Conservation (phyloP, 2,797 vertebrate species). For the Erethizon dorsatum region DNA sequence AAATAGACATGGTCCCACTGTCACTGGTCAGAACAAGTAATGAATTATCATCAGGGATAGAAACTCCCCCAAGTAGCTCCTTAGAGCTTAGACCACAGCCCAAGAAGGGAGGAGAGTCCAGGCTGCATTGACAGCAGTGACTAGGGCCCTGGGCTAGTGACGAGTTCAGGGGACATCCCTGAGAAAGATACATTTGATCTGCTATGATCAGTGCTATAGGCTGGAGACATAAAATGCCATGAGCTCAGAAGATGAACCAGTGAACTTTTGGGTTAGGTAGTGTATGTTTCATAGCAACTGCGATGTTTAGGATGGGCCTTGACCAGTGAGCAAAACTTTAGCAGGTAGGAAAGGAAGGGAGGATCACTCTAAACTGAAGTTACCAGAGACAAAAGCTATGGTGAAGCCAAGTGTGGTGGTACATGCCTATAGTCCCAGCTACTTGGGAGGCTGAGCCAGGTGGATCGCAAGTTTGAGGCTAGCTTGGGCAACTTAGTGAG, state of each 20-base stretch:
- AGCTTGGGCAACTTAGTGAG: not conserved
- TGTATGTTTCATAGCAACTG: not conserved
- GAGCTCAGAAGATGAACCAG: not conserved
- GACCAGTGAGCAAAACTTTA: not conserved
- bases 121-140: not conserved
- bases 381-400: not conserved
- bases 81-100: not conserved
- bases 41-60: not conserved
- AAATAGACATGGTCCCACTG: not conserved
- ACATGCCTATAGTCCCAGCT: not conserved
- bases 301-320: not conserved
- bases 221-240: not conserved
- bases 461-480: not conserved
- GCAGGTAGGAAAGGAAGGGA: not conserved
- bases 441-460: not conserved
- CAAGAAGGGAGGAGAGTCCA: not conserved
- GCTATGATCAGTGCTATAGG: not conserved
- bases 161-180: not conserved
- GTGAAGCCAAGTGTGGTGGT: not conserved
- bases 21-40: slow-evolving; percentile 7
- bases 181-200: slow-evolving; percentile 33
- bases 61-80: not conserved
- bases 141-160: not conserved
- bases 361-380: not conserved
- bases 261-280: not conserved